A percentile compares a stretch with the other conserved stretches of the same genome.
phyloP scores from a whole-genome alignment of 2,113 vertebrate genomes.

The Pelobates fuscus region DNA sequence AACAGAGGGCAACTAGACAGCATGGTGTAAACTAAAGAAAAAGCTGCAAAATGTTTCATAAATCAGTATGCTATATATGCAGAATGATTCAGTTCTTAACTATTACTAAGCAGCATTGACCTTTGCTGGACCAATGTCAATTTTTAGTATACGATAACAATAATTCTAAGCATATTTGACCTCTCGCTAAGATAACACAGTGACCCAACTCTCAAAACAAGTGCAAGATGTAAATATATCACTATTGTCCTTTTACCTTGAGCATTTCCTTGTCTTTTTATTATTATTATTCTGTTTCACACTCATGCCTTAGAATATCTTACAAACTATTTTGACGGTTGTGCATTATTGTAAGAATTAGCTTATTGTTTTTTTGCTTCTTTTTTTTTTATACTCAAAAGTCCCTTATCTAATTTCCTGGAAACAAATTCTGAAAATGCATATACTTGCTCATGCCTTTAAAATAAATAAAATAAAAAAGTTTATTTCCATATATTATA shows the following conservation, averaged over 20 bases:
- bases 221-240: not conserved
- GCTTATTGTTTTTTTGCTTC: slow-evolving; percentile 18
- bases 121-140: too few species aligned
- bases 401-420: slow-evolving; percentile 38
- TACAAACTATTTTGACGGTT: not conserved
- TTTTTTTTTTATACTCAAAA: slow-evolving; percentile 10
- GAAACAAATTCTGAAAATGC: slow-evolving; percentile 3
- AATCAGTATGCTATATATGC: too few species aligned
- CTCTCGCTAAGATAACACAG: not conserved
- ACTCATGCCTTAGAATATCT: not conserved
- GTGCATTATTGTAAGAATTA: slow-evolving; percentile 19
- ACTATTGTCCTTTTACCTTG: not conserved
- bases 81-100: too few species aligned
- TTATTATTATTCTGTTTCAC: not conserved
- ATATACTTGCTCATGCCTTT: not conserved
- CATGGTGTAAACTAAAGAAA: too few species aligned
- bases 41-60: too few species aligned
- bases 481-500: too few species aligned
- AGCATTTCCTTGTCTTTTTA: not conserved
- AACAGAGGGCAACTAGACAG: too few species aligned
- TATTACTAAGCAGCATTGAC: too few species aligned
- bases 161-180: too few species aligned
- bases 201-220: not conserved
- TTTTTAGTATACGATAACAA: too few species aligned
- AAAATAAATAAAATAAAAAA: too few species aligned